phyloP scores from a whole-genome alignment of 2,113 vertebrate genomes.

The Pipa parva region DNA sequence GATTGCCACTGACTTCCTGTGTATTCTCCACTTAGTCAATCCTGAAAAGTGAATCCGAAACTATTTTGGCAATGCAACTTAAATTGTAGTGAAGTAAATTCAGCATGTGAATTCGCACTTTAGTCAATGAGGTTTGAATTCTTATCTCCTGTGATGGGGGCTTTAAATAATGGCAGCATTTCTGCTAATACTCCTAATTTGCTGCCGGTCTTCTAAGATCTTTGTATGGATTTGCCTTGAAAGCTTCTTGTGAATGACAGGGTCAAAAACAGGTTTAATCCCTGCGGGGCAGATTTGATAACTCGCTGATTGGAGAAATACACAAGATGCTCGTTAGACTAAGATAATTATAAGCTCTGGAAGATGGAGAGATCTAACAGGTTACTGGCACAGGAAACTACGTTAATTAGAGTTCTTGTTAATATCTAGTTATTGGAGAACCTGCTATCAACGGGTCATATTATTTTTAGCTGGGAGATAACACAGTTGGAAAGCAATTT shows the following conservation, averaged over 20 bases:
- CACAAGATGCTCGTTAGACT: neutral
- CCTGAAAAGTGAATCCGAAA: no score
- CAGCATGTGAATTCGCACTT: no score
- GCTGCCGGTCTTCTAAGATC: neutral
- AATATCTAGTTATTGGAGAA: neutral
- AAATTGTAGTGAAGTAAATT: no score
- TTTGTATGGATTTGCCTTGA: conserved; percentile 8
- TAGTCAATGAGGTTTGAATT: no score
- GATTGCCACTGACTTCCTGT: no score
- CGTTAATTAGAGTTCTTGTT: neutral
- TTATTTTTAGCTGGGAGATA: conserved; percentile 2
- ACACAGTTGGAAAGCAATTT: no score
- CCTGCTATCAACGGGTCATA: neutral
- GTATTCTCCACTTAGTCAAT: no score
- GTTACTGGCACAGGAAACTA: neutral
- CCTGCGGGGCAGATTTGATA: neutral
- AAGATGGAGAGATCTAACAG: neutral
- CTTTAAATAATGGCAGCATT: no score
- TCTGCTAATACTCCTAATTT: neutral
- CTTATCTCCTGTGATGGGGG: no score
- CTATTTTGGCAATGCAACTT: no score
- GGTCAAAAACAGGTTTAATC: neutral
- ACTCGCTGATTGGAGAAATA: neutral
- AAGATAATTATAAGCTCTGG: neutral
- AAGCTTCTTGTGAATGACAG: neutral